Percentiles rank a stretch among this genome's conserved stretches.
phyloP scores from a whole-genome alignment of 2,888 invertebrate genomes.

The Cyrtodaria siliqua region DNA sequence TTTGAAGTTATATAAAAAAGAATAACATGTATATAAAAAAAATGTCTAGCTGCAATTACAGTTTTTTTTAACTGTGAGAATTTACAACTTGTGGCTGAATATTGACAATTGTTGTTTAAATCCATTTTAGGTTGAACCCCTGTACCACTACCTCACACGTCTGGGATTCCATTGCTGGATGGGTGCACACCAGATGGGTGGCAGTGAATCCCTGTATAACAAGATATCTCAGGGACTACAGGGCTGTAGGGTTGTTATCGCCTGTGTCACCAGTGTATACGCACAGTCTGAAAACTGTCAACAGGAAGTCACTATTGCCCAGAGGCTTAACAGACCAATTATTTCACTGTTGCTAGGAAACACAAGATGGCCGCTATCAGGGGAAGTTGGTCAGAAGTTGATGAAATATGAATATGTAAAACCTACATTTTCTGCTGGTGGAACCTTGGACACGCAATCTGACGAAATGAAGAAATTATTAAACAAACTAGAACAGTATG shows the following conservation, averaged over 20 bases:
- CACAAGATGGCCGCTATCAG: conserved; percentile 38
- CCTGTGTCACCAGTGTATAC: conserved; percentile 52
- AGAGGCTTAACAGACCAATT: conserved; percentile 44
- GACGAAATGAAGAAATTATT: conserved; percentile 4
- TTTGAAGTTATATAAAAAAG: too few relatives aligned
- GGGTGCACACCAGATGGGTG: conserved; percentile 83
- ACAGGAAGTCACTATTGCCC: conserved; percentile 48
- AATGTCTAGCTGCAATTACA: too few relatives aligned
- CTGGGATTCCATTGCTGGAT: conserved; percentile 81
- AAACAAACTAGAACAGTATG: background rate
- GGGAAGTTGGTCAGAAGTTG: conserved; percentile 30
- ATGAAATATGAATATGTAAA: conserved; percentile 2
- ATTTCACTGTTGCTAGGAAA: conserved; percentile 41
- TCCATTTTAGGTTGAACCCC: conserved; percentile 57
- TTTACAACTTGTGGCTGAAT: too few relatives aligned
- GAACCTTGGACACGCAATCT: conserved; percentile 6
- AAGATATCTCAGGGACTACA: conserved; percentile 80
- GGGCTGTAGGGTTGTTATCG: conserved; percentile 71
- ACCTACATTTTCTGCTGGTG: background rate
- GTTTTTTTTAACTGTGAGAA: too few relatives aligned
- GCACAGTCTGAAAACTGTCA: conserved; percentile 35
- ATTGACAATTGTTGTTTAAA: too few relatives aligned
- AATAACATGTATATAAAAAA: too few relatives aligned
- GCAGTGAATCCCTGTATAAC: conserved; percentile 83
- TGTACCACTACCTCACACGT: conserved; percentile 74